A percentile compares a stretch with the other conserved stretches of the same genome.
Evolutionary conservation across 2,113 vertebrate genomes (phyloP).

Genomic region (Cyprinodon tularosa): DNA sequence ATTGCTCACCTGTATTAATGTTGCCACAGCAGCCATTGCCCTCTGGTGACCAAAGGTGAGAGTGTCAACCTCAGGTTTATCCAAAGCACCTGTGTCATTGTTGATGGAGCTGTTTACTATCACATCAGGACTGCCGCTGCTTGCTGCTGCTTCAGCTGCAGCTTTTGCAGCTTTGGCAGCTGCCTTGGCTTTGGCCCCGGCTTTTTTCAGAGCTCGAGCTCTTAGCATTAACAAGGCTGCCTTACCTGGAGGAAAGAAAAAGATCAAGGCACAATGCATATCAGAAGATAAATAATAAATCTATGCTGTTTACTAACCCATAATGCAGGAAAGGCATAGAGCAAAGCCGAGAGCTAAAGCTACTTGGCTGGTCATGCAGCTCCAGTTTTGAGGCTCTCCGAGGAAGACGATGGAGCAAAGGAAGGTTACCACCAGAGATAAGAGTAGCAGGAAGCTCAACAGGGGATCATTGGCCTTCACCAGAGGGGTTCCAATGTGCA

Average conservation of each 20-base stretch:
- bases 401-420: constrained; percentile 84
- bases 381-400: constrained; percentile 82
- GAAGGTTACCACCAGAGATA: constrained; percentile 82
- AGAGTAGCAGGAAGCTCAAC: constrained; percentile 83
- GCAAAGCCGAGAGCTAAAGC: constrained; percentile 84
- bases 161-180: constrained; percentile 78
- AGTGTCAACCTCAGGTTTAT: constrained; percentile 55
- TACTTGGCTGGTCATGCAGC: constrained; percentile 85
- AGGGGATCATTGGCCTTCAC: constrained; percentile 79
- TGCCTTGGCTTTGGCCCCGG: constrained; percentile 57
- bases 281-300: neutral
- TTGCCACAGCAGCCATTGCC: constrained; percentile 71
- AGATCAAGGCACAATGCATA: neutral
- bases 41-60: constrained; percentile 77
- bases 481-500: constrained; percentile 77
- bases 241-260: constrained; percentile 72
- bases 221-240: constrained; percentile 82
- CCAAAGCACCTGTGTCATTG: neutral
- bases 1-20: constrained; percentile 66
- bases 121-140: constrained; percentile 67
- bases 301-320: constrained; percentile 66
- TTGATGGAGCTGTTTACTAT: constrained; percentile 51
- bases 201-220: constrained; percentile 78
- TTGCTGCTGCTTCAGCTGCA: constrained; percentile 73
- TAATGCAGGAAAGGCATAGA: constrained; percentile 82